phyloP scores from a whole-genome alignment of 2,113 vertebrate genomes.

The Epinephelus fuscoguttatus region DNA sequence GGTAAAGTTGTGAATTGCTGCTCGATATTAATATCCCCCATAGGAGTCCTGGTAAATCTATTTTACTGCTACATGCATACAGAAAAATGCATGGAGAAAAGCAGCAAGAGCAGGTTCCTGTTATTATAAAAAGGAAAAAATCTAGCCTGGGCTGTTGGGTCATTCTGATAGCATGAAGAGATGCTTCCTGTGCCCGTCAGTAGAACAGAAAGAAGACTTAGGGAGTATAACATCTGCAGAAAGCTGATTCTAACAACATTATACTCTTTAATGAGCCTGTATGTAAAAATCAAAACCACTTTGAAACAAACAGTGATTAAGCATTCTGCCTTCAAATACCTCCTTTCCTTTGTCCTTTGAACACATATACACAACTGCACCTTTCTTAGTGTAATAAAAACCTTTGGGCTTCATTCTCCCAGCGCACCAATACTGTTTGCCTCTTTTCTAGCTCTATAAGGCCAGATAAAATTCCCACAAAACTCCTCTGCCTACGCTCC shows the following conservation, averaged over 20 bases:
- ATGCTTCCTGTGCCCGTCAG: background rate
- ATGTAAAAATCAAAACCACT: conserved; percentile 27
- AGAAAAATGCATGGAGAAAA: conserved; percentile 34
- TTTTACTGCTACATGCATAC: conserved; percentile 50
- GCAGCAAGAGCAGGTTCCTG: conserved; percentile 23
- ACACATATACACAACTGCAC: background rate
- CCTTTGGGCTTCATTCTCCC: conserved; percentile 32
- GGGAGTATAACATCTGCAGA: conserved; percentile 3
- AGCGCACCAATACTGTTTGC: background rate
- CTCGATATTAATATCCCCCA: conserved; percentile 72
- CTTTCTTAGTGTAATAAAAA: conserved; percentile 25
- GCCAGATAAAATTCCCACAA: conserved; percentile 42
- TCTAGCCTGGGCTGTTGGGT: conserved; percentile 7
- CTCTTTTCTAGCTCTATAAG: conserved; percentile 26
- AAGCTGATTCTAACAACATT: conserved; percentile 8
- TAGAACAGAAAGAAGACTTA: conserved; percentile 2
- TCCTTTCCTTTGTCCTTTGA: conserved; percentile 15
- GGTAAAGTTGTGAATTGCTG: conserved; percentile 67
- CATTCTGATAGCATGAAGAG: conserved; percentile 3
- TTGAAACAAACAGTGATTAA: background rate
- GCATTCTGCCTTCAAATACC: conserved; percentile 9
- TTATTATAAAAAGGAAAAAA: background rate
- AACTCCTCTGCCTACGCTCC: conserved; percentile 30
- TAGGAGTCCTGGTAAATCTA: conserved; percentile 55
- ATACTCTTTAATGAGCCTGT: background rate